These are phyloP conservation scores for Amaurobius ferox DNA, from an alignment of 2,888 invertebrate genomes.

Conservation along the genomic window DNA sequence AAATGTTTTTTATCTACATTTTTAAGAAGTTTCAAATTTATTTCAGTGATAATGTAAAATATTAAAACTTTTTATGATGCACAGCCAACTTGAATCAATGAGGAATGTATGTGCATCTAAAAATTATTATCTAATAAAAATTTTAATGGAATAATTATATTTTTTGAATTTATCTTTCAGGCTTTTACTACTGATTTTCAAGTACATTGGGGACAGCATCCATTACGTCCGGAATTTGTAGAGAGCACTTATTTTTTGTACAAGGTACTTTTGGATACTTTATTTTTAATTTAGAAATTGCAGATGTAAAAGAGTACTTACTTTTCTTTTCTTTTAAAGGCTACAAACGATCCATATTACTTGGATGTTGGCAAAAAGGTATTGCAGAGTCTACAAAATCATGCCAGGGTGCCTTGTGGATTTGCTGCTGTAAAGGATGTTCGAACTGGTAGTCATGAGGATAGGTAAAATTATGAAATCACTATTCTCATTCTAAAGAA, in stretches of 20 bases:
- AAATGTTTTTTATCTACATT: no score
- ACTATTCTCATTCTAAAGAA: no score
- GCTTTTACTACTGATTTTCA: constrained; percentile 97
- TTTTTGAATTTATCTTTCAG: constrained; percentile 74
- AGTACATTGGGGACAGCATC: constrained; percentile 99
- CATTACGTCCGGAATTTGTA: constrained; percentile 96
- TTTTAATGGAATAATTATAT: background rate
- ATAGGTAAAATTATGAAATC: no score
- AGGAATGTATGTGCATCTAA: no score
- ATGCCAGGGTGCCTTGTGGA: constrained; percentile 95
- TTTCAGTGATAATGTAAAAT: no score
- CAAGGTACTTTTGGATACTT: constrained; percentile 77
- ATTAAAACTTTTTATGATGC: no score
- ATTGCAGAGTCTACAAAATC: constrained; percentile 90
- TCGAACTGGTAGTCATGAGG: constrained; percentile 91
- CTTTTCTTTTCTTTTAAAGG: constrained; percentile 79
- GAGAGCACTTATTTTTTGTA: constrained; percentile 98
- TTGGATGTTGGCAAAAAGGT: constrained; percentile 93
- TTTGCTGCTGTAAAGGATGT: constrained; percentile 98
- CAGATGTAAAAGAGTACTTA: background rate
- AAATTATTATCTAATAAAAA: no score
- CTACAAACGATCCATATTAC: constrained; percentile 97
- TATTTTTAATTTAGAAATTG: background rate
- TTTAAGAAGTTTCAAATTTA: no score
- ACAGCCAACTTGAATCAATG: no score